Percentiles rank a stretch among this genome's conserved stretches.
Conservation (phyloP, 92 coral and sea anemone genomes). For the Metridium senile region DNA sequence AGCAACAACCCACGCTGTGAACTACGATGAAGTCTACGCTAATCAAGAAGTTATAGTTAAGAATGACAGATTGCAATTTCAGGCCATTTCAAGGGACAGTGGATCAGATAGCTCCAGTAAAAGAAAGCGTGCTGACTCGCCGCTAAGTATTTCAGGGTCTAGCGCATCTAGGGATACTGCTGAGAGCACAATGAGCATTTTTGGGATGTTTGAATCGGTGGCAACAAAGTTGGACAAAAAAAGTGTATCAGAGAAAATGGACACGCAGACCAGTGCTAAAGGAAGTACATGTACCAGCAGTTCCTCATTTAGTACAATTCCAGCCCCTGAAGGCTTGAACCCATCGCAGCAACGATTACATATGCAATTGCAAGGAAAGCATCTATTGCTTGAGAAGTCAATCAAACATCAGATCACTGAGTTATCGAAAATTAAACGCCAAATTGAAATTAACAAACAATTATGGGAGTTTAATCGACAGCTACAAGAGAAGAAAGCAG, state of each 20-base stretch:
- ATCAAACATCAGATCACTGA: slow-evolving; percentile 29
- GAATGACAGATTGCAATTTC: slow-evolving; percentile 44
- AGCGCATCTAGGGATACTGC: not conserved
- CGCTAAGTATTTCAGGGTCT: not conserved
- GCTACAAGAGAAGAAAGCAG: slow-evolving; percentile 19
- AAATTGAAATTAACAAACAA: slow-evolving; percentile 35
- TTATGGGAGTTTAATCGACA: slow-evolving; percentile 38
- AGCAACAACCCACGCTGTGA: slow-evolving; percentile 43
- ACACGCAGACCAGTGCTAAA: not conserved
- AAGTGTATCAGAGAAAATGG: no score
- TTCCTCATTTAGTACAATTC: not conserved
- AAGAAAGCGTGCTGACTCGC: not conserved
- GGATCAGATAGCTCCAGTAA: not conserved
- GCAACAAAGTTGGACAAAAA: not conserved
- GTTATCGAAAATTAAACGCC: slow-evolving; percentile 24
- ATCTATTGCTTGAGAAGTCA: slow-evolving; percentile 26
- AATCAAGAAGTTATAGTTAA: slow-evolving; percentile 45
- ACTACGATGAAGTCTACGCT: slow-evolving; percentile 44
- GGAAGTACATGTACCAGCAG: not conserved
- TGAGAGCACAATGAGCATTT: not conserved
- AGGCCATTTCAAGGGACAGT: slow-evolving; percentile 7
- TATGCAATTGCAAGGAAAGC: slow-evolving; percentile 23
- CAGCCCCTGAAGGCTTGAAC: slow-evolving; percentile 24
- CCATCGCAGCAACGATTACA: slow-evolving; percentile 32
- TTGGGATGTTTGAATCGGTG: not conserved